Evolutionary conservation across 2,888 invertebrate genomes (phyloP).

Genomic region (Trypoxylon attenuatum): DNA sequence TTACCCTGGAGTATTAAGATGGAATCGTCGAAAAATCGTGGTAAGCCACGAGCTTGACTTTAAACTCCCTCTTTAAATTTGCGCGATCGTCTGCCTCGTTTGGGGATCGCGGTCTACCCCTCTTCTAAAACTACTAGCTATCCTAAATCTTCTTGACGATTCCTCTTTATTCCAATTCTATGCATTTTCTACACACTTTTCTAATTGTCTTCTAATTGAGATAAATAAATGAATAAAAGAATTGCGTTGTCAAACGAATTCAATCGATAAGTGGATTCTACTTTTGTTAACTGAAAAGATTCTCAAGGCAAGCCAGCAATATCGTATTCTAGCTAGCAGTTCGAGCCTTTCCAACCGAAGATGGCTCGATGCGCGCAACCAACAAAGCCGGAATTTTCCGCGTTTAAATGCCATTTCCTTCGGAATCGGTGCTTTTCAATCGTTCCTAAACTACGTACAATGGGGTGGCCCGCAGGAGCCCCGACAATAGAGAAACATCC

Average conservation of each 20-base stretch:
- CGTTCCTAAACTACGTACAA: conserved; percentile 61
- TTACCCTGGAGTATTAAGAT: conserved; percentile 36
- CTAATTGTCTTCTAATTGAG: neutral
- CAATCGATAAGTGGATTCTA: too few species aligned
- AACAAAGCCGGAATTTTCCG: conserved; percentile 64
- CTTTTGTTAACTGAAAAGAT: neutral
- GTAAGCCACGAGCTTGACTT: conserved; percentile 33
- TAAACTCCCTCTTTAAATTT: conserved; percentile 46
- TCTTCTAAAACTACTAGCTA: neutral
- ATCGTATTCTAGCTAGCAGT: conserved; percentile 43
- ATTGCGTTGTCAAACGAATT: too few species aligned
- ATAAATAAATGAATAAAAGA: too few species aligned
- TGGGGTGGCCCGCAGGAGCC: conserved; percentile 40
- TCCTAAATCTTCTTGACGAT: neutral
- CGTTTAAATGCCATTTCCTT: conserved; percentile 65
- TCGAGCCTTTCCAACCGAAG: conserved; percentile 13
- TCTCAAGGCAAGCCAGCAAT: neutral
- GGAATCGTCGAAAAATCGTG: conserved; percentile 35
- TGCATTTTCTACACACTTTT: neutral
- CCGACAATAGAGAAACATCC: conserved; percentile 71
- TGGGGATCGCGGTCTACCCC: neutral
- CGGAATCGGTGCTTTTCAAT: conserved; percentile 58
- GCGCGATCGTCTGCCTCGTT: neutral
- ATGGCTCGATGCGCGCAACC: conserved; percentile 33
- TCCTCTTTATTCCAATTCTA: neutral